A percentile compares a stretch with the other conserved stretches of the same genome.
These are phyloP conservation scores for Drosophila hamatofila DNA, from an alignment of 2,888 invertebrate genomes.

Conservation along the genomic window DNA sequence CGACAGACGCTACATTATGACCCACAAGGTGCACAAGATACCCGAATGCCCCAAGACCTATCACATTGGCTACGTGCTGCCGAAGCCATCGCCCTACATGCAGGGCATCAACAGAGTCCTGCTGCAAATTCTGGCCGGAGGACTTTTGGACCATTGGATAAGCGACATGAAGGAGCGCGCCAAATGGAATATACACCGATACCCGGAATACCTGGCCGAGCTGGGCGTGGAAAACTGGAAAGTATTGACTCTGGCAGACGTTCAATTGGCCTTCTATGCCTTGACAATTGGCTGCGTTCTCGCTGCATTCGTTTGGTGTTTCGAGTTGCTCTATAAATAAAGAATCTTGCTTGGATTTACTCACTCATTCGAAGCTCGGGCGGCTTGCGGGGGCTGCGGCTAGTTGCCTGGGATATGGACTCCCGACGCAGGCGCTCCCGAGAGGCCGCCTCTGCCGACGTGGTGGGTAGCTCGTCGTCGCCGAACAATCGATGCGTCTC, in stretches of 20 bases:
- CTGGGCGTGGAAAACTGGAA: slow-evolving; percentile 75
- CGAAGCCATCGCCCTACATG: slow-evolving; percentile 80
- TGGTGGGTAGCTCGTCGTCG: slow-evolving; percentile 72
- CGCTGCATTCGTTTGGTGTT: slow-evolving; percentile 45
- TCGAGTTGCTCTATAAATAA: slow-evolving; percentile 45
- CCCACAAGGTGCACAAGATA: slow-evolving; percentile 81
- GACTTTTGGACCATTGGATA: slow-evolving; percentile 84
- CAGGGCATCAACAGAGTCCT: slow-evolving; percentile 78
- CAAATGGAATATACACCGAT: slow-evolving; percentile 68
- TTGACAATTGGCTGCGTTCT: slow-evolving; percentile 78
- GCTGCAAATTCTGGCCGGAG: slow-evolving; percentile 77
- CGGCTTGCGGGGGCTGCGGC: slow-evolving; percentile 46
- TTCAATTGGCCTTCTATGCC: slow-evolving; percentile 84
- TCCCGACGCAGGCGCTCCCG: slow-evolving; percentile 57
- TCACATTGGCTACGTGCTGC: slow-evolving; percentile 82
- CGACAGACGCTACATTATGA: slow-evolving; percentile 78
- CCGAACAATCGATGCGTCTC: slow-evolving; percentile 60
- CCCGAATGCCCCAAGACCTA: slow-evolving; percentile 85
- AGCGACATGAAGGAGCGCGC: slow-evolving; percentile 76
- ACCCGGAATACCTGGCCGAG: slow-evolving; percentile 64
- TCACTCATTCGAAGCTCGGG: slow-evolving; percentile 46
- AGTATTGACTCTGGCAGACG: slow-evolving; percentile 80
- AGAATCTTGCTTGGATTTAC: slow-evolving; percentile 22
- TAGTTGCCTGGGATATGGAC: slow-evolving; percentile 16
- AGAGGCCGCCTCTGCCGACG: slow-evolving; percentile 75